These are phyloP conservation scores for Ciconia boyciana DNA, from an alignment of 2,113 vertebrate species.

Conservation along the genomic window DNA sequence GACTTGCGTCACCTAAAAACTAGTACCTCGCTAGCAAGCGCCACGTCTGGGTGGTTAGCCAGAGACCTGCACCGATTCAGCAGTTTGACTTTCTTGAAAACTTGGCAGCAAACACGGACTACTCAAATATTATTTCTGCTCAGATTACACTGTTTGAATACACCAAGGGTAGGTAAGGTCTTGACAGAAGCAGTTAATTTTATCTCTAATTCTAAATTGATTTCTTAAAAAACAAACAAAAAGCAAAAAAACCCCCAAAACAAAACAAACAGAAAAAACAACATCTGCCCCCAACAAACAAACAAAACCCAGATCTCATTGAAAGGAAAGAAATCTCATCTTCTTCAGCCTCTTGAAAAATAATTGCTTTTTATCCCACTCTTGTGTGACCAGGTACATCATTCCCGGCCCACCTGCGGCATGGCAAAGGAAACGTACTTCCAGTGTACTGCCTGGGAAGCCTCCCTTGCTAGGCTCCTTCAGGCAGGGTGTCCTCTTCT, in stretches of 20 bases:
- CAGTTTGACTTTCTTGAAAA: background rate
- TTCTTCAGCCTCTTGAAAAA: background rate
- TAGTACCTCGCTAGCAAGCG: background rate
- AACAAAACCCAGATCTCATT: background rate
- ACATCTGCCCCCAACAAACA: background rate
- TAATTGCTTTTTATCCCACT: background rate
- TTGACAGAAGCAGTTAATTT: background rate
- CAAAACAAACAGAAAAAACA: background rate
- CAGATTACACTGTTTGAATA: background rate
- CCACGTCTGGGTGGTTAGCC: background rate
- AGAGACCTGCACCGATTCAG: background rate
- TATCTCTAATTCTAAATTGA: background rate
- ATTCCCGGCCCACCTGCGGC: background rate
- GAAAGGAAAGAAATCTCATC: background rate
- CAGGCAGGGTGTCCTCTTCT: background rate
- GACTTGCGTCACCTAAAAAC: background rate
- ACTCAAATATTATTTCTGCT: background rate
- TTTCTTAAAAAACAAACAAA: background rate
- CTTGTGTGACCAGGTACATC: background rate
- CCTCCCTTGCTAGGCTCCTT: background rate
- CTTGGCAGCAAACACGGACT: background rate
- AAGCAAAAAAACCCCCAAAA: too few species aligned
- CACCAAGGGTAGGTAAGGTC: too few species aligned
- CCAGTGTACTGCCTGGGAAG: rapidly evolving
- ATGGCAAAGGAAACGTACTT: background rate